Conservation (phyloP, 1,140 invertebrate species). For the Lamellibrachia luymesi region DNA sequence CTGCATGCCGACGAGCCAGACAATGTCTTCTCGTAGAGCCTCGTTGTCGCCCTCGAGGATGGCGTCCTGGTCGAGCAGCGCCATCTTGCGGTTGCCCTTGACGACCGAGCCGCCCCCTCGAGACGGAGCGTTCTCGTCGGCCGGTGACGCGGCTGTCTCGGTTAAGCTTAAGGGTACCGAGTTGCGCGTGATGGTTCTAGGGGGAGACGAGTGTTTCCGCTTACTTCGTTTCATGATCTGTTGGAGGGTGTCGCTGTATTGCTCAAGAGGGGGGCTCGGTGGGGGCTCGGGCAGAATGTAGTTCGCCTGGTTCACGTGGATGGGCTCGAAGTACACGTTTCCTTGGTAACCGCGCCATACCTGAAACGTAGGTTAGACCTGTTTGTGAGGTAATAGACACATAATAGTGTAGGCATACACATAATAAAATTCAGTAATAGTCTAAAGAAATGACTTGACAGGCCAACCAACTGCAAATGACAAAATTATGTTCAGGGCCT, state of each 20-base stretch:
- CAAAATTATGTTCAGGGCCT: background rate
- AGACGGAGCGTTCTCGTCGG: background rate
- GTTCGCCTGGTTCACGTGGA: slow-evolving; percentile 32
- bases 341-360: slow-evolving; percentile 53
- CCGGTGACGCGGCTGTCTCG: background rate
- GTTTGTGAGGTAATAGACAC: background rate
- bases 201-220: background rate
- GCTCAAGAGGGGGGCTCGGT: background rate
- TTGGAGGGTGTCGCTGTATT: background rate
- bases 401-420: background rate
- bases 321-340: slow-evolving; percentile 54
- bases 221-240: slow-evolving; percentile 13
- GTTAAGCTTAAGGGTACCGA: background rate
- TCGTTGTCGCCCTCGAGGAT: slow-evolving; percentile 35
- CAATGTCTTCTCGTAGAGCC: slow-evolving; percentile 38
- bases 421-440: background rate
- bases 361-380: slow-evolving; percentile 32
- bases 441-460: background rate
- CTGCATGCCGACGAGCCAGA: slow-evolving; percentile 38
- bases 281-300: background rate
- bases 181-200: background rate
- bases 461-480: background rate
- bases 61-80: slow-evolving; percentile 40
- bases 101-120: background rate
- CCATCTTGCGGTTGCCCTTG: slow-evolving; percentile 32